phyloP scores from a whole-genome alignment of 1,140 invertebrate genomes.

The Drosophila athabasca region DNA sequence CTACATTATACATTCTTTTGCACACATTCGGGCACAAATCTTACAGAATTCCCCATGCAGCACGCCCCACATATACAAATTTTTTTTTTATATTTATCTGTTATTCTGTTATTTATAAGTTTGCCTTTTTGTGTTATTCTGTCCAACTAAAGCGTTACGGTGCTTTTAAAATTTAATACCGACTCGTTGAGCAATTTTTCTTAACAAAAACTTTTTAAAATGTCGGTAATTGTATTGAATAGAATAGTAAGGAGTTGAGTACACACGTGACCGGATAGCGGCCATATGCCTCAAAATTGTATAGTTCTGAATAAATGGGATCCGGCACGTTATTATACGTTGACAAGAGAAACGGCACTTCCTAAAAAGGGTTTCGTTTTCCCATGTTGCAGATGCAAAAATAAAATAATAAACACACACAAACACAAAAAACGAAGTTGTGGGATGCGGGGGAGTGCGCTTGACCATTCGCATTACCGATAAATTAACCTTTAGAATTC shows the following conservation, averaged over 20 bases:
- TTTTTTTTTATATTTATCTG: conserved; percentile 24
- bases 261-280: conserved; percentile 15
- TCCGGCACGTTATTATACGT: background rate
- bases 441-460: no score
- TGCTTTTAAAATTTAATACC: no score
- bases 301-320: background rate
- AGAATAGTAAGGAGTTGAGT: no score
- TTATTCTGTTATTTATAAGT: conserved; percentile 14
- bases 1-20: background rate
- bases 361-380: no score
- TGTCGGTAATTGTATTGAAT: no score
- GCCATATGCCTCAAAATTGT: background rate
- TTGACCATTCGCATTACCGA: no score
- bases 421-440: no score
- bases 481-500: no score
- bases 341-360: background rate
- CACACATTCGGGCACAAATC: conserved; percentile 31
- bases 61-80: conserved; percentile 30
- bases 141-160: conserved; percentile 1
- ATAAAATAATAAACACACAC: no score
- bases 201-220: no score
- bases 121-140: conserved; percentile 5
- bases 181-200: no score
- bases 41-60: conserved; percentile 38
- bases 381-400: no score